Evolutionary conservation across 2,797 vertebrate genomes (phyloP), one percentile per base, ranked within the genome.

Genomic region (Lagocephalus sceleratus): DNA sequence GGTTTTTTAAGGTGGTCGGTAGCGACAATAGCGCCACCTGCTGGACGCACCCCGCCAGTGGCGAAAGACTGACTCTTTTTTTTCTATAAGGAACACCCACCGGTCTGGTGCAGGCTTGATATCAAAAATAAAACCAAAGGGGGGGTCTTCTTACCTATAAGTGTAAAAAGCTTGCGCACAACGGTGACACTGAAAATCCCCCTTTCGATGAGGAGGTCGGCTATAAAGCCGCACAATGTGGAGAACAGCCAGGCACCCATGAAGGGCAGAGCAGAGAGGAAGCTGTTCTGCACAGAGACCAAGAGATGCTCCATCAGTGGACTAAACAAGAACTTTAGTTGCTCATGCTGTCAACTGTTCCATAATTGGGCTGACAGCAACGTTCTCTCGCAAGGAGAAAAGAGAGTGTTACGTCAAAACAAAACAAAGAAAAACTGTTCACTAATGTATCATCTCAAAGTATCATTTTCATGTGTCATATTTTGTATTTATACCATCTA

Each of bases 241-340:
- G 88, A 74, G 6, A 86, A 51, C 17, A 90, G 20, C 79, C 85
- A 85, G 40, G 71, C 84, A 0, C 90, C 91, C 15, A 94, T 26
- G 57, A 92, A 95, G 2, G 93, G 94, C 78, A 95, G 67, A 12
- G 92, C 90, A 0, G 94, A 94, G 25, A 95, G 90, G 70, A 94
- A 80, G 2, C 92, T 87, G 1, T 93, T 95, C 94, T 95, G 77
- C 3, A 51, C 17, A 7, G n/a, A 57, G 22, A 56, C 0, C 15
- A 1, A n/a, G n/a, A 50, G 19, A 48, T 40, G 2, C n/a, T 40
- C 15, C 39, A 16, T 40, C 16, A 40, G 39, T 38, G 4, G 7
- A 25, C 7, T 25, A 25, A 25, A 25, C 7, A 7, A 4, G 4
- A 25, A 25, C 4, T 25, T 25, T 25, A 7, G 23, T 25, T 5